Percentiles rank a stretch among this genome's conserved stretches.
These are phyloP conservation scores for Agriopis leucophaearia DNA, from an alignment of 2,888 invertebrate genomes.

Conservation along the genomic window DNA sequence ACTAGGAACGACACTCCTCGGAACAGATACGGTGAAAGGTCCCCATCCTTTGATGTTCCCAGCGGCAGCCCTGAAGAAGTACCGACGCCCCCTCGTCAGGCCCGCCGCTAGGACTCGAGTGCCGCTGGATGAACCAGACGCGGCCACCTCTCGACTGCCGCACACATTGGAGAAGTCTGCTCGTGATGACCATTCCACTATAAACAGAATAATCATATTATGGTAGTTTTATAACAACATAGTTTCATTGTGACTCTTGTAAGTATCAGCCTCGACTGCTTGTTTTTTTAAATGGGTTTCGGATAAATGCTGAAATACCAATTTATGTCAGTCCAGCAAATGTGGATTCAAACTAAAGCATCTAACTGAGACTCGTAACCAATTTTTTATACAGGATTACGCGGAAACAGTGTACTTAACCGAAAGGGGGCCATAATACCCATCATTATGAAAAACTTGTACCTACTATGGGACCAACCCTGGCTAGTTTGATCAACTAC, in stretches of 20 bases:
- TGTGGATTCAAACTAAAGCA: too few relatives aligned
- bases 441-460: too few relatives aligned
- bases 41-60: slow-evolving; percentile 98
- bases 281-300: too few relatives aligned
- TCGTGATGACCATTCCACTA: slow-evolving; percentile 97
- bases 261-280: too few relatives aligned
- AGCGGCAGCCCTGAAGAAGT: slow-evolving; percentile 96
- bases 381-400: too few relatives aligned
- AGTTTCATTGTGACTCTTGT: not conserved
- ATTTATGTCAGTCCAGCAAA: too few relatives aligned
- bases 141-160: slow-evolving; percentile 91
- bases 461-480: too few relatives aligned
- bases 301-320: too few relatives aligned
- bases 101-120: slow-evolving; percentile 86
- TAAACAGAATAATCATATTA: slow-evolving; percentile 48
- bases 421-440: too few relatives aligned
- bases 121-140: slow-evolving; percentile 69
- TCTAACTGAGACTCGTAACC: too few relatives aligned
- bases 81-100: slow-evolving; percentile 93
- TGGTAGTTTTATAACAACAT: not conserved
- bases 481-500: not conserved
- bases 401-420: too few relatives aligned
- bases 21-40: slow-evolving; percentile 90
- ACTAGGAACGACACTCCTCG: slow-evolving; percentile 95
- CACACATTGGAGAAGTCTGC: slow-evolving; percentile 94